Conservation (phyloP, 2,888 invertebrate genomes). For the Folsomia candida region DNA sequence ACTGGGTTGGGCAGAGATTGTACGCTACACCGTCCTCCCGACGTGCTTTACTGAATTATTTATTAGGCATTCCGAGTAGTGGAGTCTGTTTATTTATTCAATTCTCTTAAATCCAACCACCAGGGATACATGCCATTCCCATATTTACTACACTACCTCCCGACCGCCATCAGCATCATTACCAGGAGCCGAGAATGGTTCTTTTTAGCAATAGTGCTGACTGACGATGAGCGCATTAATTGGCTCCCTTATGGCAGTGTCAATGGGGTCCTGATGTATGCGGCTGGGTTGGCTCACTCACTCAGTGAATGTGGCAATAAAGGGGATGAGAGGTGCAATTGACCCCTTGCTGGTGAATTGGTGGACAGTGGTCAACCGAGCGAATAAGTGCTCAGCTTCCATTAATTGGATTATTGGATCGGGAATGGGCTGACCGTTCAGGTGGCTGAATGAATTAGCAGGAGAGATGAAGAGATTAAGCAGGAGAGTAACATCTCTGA, state of each 20-base stretch:
- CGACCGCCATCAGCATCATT: not conserved
- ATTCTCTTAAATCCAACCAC: not conserved
- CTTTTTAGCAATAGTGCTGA: not conserved
- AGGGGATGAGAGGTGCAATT: not conserved
- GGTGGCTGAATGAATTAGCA: not conserved
- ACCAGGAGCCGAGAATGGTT: not conserved
- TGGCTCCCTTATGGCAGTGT: not conserved
- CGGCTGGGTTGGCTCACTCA: not conserved
- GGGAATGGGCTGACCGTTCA: not conserved
- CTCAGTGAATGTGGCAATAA: not conserved
- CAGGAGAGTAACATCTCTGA: not conserved
- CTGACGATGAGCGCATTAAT: not conserved
- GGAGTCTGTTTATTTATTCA: not conserved
- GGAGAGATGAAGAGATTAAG: not conserved
- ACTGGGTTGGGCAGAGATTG: not conserved
- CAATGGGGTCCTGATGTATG: not conserved
- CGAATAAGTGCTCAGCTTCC: not conserved
- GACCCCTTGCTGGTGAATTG: not conserved
- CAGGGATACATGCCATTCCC: no score
- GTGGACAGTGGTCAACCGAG: not conserved
- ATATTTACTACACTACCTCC: no score
- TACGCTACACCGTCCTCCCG: not conserved
- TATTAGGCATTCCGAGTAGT: constrained; percentile 8
- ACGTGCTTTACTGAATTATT: constrained; percentile 17
- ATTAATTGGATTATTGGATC: not conserved